A percentile compares a stretch with the other conserved stretches of the same genome.
Evolutionary conservation across 2,888 invertebrate species (phyloP).

Genomic region (Elaeidobius kamerunicus): DNA sequence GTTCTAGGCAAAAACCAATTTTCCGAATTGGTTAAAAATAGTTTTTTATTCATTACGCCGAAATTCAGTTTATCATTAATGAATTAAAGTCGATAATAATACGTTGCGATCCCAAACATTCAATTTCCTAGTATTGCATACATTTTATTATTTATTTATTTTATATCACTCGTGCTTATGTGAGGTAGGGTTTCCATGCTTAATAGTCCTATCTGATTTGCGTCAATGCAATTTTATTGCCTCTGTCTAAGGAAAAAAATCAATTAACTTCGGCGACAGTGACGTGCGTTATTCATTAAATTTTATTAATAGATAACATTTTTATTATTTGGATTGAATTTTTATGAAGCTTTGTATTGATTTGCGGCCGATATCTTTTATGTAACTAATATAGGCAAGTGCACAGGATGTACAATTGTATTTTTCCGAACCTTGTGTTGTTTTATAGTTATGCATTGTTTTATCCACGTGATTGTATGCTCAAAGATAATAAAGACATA

Average conservation of each 20-base stretch:
- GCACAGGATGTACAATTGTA: neutral
- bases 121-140: too few species aligned
- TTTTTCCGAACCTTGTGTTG: neutral
- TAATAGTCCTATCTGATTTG: constrained; percentile 12
- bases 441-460: neutral
- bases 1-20: too few species aligned
- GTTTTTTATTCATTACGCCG: too few species aligned
- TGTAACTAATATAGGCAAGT: constrained; percentile 9
- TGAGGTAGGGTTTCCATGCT: neutral
- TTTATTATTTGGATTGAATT: constrained; percentile 19
- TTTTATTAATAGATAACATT: constrained; percentile 24
- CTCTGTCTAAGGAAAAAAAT: constrained; percentile 18
- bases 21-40: too few species aligned
- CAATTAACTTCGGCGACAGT: constrained; percentile 14
- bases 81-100: too few species aligned
- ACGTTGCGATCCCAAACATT: too few species aligned
- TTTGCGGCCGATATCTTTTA: constrained; percentile 6
- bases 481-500: neutral
- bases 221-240: constrained; percentile 22
- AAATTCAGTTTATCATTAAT: too few species aligned
- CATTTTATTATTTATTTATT: constrained; percentile 3
- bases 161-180: neutral
- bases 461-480: neutral
- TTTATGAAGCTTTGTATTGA: constrained; percentile 18
- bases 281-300: constrained; percentile 14